Conservation (phyloP, 2,888 invertebrate genomes). For the Hecatera dysodea region DNA sequence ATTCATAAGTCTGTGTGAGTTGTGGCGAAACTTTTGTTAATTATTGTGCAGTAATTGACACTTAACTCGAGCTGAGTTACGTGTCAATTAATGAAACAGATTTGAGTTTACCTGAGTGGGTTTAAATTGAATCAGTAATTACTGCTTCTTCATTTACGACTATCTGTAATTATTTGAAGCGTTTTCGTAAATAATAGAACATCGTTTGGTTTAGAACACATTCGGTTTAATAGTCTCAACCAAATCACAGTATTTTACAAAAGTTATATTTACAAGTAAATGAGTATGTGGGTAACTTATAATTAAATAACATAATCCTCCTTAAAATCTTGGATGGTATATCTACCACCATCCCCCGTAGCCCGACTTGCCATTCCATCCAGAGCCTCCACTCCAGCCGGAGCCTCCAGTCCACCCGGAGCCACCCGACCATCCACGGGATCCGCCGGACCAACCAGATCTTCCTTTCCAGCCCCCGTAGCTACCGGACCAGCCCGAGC, state of each 20-base stretch:
- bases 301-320: background rate
- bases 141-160: background rate
- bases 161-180: background rate
- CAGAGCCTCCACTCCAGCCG: background rate
- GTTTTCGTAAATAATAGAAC: background rate
- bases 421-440: constrained; percentile 20
- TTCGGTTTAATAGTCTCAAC: constrained; percentile 28
- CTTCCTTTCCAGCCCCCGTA: constrained; percentile 18
- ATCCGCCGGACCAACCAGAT: constrained; percentile 12
- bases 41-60: constrained; percentile 7
- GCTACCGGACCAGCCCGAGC: constrained; percentile 8
- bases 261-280: constrained; percentile 10
- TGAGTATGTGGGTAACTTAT: background rate
- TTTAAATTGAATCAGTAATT: background rate
- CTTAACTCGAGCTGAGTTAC: background rate
- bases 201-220: constrained; percentile 16
- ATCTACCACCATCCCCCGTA: constrained; percentile 53
- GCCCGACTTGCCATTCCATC: constrained; percentile 14
- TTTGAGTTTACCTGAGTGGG: background rate
- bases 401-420: constrained; percentile 8
- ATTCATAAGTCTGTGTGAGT: background rate
- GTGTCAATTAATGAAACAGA: too few species aligned
- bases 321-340: background rate
- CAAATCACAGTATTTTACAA: constrained; percentile 6
- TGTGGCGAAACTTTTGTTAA: constrained; percentile 7